Evolutionary conservation across 2,888 invertebrate species (phyloP), one percentile per base, ranked within the genome.

Genomic region (Criorhina ranunculi): DNA sequence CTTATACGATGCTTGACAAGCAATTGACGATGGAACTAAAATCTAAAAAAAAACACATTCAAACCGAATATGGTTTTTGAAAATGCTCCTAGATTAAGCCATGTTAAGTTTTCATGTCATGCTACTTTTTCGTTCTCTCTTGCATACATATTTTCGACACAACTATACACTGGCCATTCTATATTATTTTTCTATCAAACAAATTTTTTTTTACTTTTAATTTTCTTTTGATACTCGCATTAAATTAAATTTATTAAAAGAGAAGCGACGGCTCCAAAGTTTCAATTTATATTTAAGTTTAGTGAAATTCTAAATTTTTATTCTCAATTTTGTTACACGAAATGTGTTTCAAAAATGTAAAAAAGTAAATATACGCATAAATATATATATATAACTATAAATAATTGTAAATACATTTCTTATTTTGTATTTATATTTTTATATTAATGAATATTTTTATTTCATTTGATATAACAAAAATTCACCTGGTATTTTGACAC

Each of bases 401-500:
- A 78, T 35, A 55, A 75, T 64, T 83, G 83, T 83, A 83, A 73
- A 79, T 83, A 83, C n/a, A 62, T 62, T 62, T 40, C 46, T 69
- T 42, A 44, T 62, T 73, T 70, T 55, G 35, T 49, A 73, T 83
- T 82, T 79, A 64, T 79, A 83, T 79, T 83, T 83, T 78, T 83
- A 69, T 79, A 83, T 79, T 79, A 55, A 55, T 64, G 15, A 55
- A 40, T 19, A 53, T 40, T 17, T 49, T 78, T 46, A 15, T 53
- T 64, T 82, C n/a, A 49, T 72, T 67, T 37, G 37, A 64, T 33
- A 62, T 53, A 86, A 49, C 55, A 66, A 57, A 87, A 78, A 79
- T 69, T 69, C 85, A 87, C 73, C 76, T 82, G 86, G 70, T 76
- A 86, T 87, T 87, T 89, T 88, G 88, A 75, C 80, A 87, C 85